Percentiles rank a stretch among this genome's conserved stretches.
Conservation (phyloP, 2,888 invertebrate genomes). For the Sphaerolaimus hirsutus region DNA sequence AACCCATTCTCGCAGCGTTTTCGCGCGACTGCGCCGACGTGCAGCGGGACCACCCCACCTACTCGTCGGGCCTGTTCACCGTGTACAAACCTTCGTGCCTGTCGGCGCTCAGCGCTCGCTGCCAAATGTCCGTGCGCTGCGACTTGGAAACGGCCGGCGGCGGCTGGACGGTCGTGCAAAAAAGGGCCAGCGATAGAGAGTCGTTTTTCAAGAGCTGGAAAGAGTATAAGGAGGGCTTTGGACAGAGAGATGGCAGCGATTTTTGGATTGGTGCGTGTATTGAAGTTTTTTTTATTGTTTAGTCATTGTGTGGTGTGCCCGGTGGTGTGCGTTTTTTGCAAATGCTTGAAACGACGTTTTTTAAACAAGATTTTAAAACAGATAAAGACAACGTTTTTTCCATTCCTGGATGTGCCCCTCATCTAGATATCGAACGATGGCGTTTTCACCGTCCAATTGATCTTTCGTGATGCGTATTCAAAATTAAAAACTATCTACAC, state of each 20-base stretch:
- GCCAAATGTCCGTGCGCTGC: conserved; percentile 1
- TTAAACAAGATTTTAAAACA: no score
- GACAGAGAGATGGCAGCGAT: background rate
- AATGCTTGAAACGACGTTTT: no score
- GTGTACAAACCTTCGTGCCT: background rate
- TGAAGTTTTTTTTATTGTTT: background rate
- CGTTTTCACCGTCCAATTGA: no score
- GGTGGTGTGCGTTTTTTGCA: background rate
- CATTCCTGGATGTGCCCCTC: no score
- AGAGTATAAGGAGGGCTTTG: background rate
- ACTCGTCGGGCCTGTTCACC: background rate
- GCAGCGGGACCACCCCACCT: background rate
- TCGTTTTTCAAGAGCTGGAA: background rate
- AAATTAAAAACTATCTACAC: no score
- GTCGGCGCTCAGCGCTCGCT: background rate
- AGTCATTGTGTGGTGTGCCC: background rate
- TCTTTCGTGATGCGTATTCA: no score
- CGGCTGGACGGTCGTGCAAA: background rate
- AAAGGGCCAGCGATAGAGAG: background rate
- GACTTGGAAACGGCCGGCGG: conserved; percentile 2
- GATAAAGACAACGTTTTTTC: no score
- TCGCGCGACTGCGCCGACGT: conserved; percentile 2
- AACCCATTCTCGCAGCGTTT: no score
- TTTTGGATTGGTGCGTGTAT: background rate
- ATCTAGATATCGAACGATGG: no score